Conservation (phyloP, 2,113 vertebrate genomes). For the Saiga tatarica region DNA sequence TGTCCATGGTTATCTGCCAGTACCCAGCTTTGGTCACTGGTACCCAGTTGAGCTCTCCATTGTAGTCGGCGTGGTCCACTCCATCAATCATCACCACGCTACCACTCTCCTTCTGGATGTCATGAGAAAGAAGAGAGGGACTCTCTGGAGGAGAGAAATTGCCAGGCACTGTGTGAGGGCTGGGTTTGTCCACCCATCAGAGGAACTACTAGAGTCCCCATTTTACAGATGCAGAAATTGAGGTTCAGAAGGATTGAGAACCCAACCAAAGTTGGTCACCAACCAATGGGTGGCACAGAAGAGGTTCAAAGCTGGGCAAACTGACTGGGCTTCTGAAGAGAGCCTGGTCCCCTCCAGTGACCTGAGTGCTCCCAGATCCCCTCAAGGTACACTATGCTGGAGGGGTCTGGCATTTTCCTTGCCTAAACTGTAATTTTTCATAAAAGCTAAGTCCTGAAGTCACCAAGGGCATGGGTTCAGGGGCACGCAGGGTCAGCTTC, state of each 20-base stretch:
- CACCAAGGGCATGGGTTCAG: fast-evolving
- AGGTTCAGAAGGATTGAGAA: not conserved
- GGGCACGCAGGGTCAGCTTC: not conserved
- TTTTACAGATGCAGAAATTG: not conserved
- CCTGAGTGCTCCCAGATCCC: fast-evolving
- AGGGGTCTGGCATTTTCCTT: not conserved
- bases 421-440: not conserved
- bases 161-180: not conserved
- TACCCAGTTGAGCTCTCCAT: slow-evolving; percentile 44
- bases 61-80: slow-evolving; percentile 27
- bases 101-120: not conserved
- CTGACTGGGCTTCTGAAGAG: not conserved
- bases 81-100: slow-evolving; percentile 52
- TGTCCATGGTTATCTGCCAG: slow-evolving; percentile 61
- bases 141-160: fast-evolving
- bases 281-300: not conserved
- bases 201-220: not conserved
- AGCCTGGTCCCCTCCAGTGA: fast-evolving
- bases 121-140: not conserved
- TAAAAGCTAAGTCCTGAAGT: not conserved
- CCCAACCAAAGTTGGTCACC: not conserved
- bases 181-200: fast-evolving
- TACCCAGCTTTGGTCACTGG: not conserved
- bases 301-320: not conserved
- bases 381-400: not conserved